A percentile compares a stretch with the other conserved stretches of the same genome.
These are phyloP conservation scores for Drosophila greeni DNA, from an alignment of 2,888 invertebrate genomes.

Conservation along the genomic window DNA sequence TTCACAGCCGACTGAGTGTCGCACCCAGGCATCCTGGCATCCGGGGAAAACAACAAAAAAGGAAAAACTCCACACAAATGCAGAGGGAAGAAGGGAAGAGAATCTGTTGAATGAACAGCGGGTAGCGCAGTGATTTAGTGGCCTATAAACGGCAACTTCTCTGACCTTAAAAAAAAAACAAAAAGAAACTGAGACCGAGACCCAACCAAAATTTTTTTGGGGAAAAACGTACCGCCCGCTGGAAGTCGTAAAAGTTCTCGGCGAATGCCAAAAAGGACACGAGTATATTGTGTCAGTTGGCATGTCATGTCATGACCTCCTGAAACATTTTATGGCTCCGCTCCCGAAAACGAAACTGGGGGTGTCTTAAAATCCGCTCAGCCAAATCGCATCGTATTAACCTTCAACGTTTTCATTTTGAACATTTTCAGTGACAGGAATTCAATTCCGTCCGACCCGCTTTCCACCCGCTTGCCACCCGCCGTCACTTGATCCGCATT, in stretches of 20 bases:
- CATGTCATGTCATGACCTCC: conserved; percentile 50
- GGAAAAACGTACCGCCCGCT: conserved; percentile 21
- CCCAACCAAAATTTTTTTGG: conserved; percentile 14
- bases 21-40: conserved; percentile 8
- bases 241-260: conserved; percentile 28
- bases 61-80: not conserved
- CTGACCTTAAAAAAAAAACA: conserved; percentile 18
- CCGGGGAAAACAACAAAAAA: conserved; percentile 22
- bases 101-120: conserved; percentile 27
- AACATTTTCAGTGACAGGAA: conserved; percentile 55
- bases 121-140: conserved; percentile 40
- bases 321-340: conserved; percentile 35
- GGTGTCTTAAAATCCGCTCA: conserved; percentile 40
- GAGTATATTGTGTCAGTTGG: conserved; percentile 50
- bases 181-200: not conserved
- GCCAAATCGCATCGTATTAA: conserved; percentile 68
- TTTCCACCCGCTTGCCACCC: not conserved
- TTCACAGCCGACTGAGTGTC: conserved; percentile 66
- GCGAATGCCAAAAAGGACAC: conserved; percentile 26
- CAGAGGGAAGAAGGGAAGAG: not conserved
- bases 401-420: conserved; percentile 66
- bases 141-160: conserved; percentile 33
- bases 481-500: conserved; percentile 57
- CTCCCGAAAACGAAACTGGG: conserved; percentile 21
- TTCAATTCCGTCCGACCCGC: conserved; percentile 48